phyloP scores from a whole-genome alignment of 1,140 invertebrate species.

The Semibalanus balanoides region DNA sequence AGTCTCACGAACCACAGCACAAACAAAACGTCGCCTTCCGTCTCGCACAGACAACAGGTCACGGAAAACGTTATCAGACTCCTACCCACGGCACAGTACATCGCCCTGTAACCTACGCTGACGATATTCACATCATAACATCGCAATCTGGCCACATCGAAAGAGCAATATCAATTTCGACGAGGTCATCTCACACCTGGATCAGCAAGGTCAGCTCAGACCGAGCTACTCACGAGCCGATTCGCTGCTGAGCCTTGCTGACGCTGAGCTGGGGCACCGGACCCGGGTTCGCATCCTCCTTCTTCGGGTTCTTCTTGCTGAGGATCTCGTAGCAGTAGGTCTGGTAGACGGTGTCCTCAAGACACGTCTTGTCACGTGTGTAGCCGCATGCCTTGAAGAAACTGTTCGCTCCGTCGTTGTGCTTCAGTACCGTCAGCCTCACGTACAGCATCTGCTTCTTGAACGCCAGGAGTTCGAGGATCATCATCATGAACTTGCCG shows the following conservation, averaged over 20 bases:
- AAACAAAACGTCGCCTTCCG: no score
- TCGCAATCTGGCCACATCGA: no score
- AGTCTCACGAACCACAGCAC: no score
- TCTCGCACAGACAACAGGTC: no score
- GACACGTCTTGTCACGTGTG: conserved; percentile 14
- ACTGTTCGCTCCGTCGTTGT: conserved; percentile 46
- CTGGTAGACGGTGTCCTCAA: conserved; percentile 15
- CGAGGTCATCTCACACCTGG: no score
- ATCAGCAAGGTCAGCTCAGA: no score
- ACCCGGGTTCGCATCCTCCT: neutral
- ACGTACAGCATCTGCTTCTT: conserved; percentile 58
- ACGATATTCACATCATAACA: no score
- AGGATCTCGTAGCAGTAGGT: conserved; percentile 16
- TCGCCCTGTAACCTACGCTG: no score
- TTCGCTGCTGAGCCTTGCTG: neutral
- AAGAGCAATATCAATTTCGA: no score
- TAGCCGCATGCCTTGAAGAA: conserved; percentile 61
- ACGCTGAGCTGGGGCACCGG: neutral
- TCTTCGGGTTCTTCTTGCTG: conserved; percentile 16
- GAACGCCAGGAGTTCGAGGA: conserved; percentile 56
- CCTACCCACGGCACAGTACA: no score
- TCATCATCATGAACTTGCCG: conserved; percentile 62
- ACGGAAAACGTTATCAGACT: no score
- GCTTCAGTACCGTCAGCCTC: conserved; percentile 62
- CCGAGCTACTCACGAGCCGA: neutral